Percentiles rank a stretch among this genome's conserved stretches.
Evolutionary conservation across 2,888 invertebrate species (phyloP).

Genomic region (Ganaspis brasiliensis): DNA sequence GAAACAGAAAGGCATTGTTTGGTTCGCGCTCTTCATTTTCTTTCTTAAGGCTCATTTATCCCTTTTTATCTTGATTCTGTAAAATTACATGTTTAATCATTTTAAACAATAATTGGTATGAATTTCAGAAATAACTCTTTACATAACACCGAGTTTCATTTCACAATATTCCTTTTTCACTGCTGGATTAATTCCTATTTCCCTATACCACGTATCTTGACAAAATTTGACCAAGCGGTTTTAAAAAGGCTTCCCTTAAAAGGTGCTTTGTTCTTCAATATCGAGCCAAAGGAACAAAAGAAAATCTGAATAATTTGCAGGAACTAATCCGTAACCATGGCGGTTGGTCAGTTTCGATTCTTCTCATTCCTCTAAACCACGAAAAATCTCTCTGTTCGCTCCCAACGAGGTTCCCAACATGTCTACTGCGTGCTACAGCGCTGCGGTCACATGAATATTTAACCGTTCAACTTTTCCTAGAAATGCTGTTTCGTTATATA

Average conservation of each 20-base stretch:
- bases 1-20: neutral
- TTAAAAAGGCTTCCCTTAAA: neutral
- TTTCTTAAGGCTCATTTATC: too few relatives aligned
- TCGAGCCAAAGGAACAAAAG: neutral
- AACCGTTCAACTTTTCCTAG: conserved; percentile 73
- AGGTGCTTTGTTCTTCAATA: conserved; percentile 6
- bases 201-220: neutral
- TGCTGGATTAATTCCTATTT: conserved; percentile 5
- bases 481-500: conserved; percentile 36
- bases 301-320: conserved; percentile 39
- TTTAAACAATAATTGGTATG: too few relatives aligned
- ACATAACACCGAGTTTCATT: neutral
- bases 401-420: neutral
- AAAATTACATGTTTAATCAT: too few relatives aligned
- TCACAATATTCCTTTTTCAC: neutral
- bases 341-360: conserved; percentile 31
- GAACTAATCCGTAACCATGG: conserved; percentile 20
- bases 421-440: conserved; percentile 32
- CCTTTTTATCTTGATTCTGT: too few relatives aligned
- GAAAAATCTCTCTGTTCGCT: conserved; percentile 42
- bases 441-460: conserved; percentile 72
- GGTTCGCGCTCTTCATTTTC: neutral
- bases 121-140: too few relatives aligned
- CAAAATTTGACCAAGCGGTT: neutral
- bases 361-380: conserved; percentile 35